Conservation (phyloP, 2,888 invertebrate genomes). For the Caenorhabditis sinica region DNA sequence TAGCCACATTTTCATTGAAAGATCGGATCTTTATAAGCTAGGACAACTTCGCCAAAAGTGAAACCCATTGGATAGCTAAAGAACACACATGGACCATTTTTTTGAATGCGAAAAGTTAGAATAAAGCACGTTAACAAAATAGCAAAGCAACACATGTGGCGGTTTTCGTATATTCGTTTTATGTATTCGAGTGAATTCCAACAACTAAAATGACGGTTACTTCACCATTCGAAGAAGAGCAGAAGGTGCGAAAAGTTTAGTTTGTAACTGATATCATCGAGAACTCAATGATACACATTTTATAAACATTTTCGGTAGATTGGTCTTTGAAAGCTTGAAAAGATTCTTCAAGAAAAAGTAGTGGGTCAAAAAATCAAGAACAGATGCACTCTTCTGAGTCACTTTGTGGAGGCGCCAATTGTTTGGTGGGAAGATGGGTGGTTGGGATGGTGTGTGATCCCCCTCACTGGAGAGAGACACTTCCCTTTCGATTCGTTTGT, state of each 20-base stretch:
- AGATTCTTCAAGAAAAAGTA: too few species aligned
- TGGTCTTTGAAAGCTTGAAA: background rate
- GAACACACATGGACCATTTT: background rate
- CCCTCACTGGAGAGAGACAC: slow-evolving; percentile 4
- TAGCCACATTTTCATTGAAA: too few species aligned
- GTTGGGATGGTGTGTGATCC: slow-evolving; percentile 56
- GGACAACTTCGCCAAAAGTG: too few species aligned
- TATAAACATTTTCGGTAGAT: background rate
- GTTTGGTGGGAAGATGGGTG: slow-evolving; percentile 34
- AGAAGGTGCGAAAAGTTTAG: slow-evolving; percentile 6
- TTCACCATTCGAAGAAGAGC: background rate
- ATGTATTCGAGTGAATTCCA: too few species aligned
- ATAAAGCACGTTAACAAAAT: background rate
- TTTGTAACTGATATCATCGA: slow-evolving; percentile 1
- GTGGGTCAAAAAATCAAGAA: slow-evolving; percentile 12
- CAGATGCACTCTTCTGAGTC: slow-evolving; percentile 33
- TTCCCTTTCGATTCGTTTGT: slow-evolving; percentile 24
- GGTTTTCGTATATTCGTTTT: background rate
- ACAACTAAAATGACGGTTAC: too few species aligned
- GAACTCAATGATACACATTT: background rate
- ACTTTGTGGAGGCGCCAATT: slow-evolving; percentile 45
- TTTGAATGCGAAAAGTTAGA: background rate
- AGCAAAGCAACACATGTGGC: background rate
- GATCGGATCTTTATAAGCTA: too few species aligned
- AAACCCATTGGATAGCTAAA: too few species aligned